Base-by-base conservation (phyloP, 2,113 vertebrate genomes). In the Otus sunia region DNA sequence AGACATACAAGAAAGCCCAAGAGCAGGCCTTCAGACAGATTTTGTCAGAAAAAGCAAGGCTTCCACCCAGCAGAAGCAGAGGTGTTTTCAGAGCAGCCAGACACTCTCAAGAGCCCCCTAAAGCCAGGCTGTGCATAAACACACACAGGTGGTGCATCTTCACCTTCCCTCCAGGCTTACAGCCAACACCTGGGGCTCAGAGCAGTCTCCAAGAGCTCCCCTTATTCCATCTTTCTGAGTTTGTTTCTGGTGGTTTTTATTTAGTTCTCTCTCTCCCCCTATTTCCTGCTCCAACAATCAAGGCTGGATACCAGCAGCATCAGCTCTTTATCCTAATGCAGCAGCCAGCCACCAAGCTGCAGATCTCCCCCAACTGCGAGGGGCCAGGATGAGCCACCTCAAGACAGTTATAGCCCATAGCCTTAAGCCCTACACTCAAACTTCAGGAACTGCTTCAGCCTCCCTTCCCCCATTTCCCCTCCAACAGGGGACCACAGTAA, bases 361-460 rank as follows among this genome's bases (percentile, higher is more conserved):
- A 74, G 32, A 14, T 9, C 18, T 11, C 5, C 20, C 29, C 45
- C 56, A 58, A 27, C 32, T 62, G n/a, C n/a, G 34, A 47, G 9
- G 4, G 36, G 1, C 14, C 52, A 45, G 34, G 21, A 73, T 7
- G 2, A 75, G 16, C 64, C 71, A 53, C 37, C 12, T 78, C 37
- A 39, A 16, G 9, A 8, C 60, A 71, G 0, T 17, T 10, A 26
- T 2, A 43, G 6, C 21, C 12, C 36, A 32, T 0, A 11, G 10
- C 39, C 20, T 59, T n/a, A 45, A 74, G 4, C 26, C 55, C 11
- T 15, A 13, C 6, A 9, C 30, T 19, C 53, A 76, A 17, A 21
- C 37, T 18, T 29, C n/a, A 52, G 16, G 26, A 8, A 1, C 52
- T 41, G 10, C 58, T 68, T 47, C 49, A 72, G 15, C 39, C 20